Conservation (phyloP, 2,797 vertebrate species). For the Fistularia tabacaria region DNA sequence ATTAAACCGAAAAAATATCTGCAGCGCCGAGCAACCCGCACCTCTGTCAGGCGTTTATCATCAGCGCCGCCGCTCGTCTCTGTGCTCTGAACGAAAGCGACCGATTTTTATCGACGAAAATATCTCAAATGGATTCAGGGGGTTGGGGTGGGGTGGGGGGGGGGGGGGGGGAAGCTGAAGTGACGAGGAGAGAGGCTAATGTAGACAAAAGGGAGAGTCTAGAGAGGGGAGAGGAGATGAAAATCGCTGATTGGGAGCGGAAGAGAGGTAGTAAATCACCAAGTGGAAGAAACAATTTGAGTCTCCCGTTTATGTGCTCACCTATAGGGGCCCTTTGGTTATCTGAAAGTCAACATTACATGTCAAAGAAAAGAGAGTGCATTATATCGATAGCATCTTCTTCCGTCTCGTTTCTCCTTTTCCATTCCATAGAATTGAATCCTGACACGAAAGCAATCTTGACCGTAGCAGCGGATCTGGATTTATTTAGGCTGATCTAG, state of each 20-base stretch:
- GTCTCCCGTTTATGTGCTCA: too few species aligned
- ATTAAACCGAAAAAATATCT: too few species aligned
- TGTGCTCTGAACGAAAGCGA: conserved; percentile 40
- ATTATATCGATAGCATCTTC: conserved; percentile 15
- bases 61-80: conserved; percentile 56
- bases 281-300: too few species aligned
- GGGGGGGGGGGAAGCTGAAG: conserved; percentile 10
- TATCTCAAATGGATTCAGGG: conserved; percentile 57
- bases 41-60: neutral
- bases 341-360: conserved; percentile 14
- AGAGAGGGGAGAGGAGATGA: conserved; percentile 26
- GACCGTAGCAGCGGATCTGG: too few species aligned
- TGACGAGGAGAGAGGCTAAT: conserved; percentile 24
- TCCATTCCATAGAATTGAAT: neutral
- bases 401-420: neutral
- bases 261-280: conserved; percentile 15
- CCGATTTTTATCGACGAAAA: conserved; percentile 50
- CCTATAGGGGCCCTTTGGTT: conserved; percentile 12
- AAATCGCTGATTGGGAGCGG: conserved; percentile 28
- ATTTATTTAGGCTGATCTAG: too few species aligned
- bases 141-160: conserved; percentile 30
- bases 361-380: conserved; percentile 22
- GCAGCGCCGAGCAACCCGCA: too few species aligned
- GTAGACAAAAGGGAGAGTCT: neutral
- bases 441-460: neutral